Base-by-base conservation (phyloP, 2,113 vertebrate genomes). In the Odobenus rosmarus region DNA sequence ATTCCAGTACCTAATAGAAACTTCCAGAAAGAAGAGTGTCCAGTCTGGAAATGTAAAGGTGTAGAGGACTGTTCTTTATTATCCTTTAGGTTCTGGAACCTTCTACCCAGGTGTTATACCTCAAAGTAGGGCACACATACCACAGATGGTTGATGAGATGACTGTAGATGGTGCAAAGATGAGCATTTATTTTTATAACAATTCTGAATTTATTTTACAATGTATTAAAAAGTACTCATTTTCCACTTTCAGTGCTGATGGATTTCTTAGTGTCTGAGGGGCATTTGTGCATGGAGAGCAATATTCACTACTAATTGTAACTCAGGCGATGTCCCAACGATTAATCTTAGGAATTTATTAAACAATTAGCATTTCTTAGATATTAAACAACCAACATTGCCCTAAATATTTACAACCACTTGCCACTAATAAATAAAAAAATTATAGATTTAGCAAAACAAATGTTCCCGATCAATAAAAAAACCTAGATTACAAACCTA, bases 261-360 rank as follows among this genome's bases (percentile, higher is more conserved):
- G 74, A 90, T 90, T 93, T 92, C 46, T 92, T 77, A 79, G 74
- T 61, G 24, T 90, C 91, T 57, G 28, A 42, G 42, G 83, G 69
- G 64, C 67, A 67, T 62, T 49, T 46, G 64, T 46, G 21, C 39
- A 2, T 14, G 8, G 21, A 46, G 31, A 95, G 15, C 5, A 80
- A 51, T 51, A 9, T 14, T 61, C 36, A 23, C 21, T 69, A 46
- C 89, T 88, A 51, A 76, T 53, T 88, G 51, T 53, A 72, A 74
- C 82, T 83, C 77, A 67, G 53, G 79, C 59, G 86, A 42, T 39
- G 16, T 24, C 33, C 39, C n/a, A 84, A 42, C 21, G 89, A 90
- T 88, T 94, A 85, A 93, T 95, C 85, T 80, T 80, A 18, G 59
- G 72, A 92, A 87, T 96, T 96, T 90, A 95, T 96, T 95, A 96